Percentiles rank a stretch among this genome's conserved stretches.
Conservation (phyloP, 2,888 invertebrate genomes). For the Erebia aethiops region DNA sequence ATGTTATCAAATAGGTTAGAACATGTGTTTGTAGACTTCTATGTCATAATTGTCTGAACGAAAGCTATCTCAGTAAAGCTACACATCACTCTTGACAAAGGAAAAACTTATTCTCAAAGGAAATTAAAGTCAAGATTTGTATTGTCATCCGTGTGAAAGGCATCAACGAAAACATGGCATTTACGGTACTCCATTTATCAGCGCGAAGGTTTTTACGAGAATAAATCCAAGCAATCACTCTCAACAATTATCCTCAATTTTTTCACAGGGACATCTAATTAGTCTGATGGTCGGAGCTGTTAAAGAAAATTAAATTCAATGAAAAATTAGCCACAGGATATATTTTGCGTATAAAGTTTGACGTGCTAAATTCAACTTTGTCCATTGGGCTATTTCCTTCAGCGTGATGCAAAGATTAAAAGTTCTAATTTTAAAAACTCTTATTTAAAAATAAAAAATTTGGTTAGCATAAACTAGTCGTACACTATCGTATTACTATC, state of each 20-base stretch:
- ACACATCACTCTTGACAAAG: constrained; percentile 32
- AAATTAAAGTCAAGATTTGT: constrained; percentile 42
- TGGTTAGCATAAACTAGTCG: too few species aligned
- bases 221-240: constrained; percentile 75
- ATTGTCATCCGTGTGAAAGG: constrained; percentile 33
- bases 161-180: constrained; percentile 39
- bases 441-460: too few species aligned
- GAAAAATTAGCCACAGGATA: constrained; percentile 53
- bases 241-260: constrained; percentile 73
- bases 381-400: too few species aligned
- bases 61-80: constrained; percentile 28
- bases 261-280: constrained; percentile 71
- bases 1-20: too few species aligned
- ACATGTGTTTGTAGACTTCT: too few species aligned
- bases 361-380: not conserved
- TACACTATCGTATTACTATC: too few species aligned
- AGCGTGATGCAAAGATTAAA: too few species aligned
- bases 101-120: constrained; percentile 37
- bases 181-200: constrained; percentile 63
- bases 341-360: not conserved
- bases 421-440: too few species aligned
- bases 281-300: constrained; percentile 71
- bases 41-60: not conserved
- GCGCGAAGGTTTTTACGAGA: constrained; percentile 59
- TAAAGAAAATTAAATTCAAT: constrained; percentile 74